Conservation (phyloP, 2,888 invertebrate species). For the Mythimna lalbum region DNA sequence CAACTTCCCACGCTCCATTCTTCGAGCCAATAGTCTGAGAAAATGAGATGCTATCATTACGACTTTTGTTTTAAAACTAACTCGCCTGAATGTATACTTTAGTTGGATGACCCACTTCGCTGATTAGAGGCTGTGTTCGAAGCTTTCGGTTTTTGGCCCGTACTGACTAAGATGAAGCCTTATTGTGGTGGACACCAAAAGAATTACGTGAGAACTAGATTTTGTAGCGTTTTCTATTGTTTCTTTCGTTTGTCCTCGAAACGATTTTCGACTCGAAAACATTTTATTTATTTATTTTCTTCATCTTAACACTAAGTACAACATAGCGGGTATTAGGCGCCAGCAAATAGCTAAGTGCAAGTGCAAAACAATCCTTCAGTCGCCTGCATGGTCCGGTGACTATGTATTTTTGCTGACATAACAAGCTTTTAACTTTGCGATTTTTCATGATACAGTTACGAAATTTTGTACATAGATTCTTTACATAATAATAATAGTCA, state of each 20-base stretch:
- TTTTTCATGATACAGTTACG: no score
- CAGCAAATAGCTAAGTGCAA: no score
- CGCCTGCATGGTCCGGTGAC: no score
- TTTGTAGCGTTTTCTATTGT: not conserved
- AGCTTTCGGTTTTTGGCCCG: slow-evolving; percentile 45
- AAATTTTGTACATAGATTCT: no score
- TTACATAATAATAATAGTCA: no score
- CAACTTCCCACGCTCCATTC: slow-evolving; percentile 41
- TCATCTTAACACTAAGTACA: no score
- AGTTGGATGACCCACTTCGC: slow-evolving; percentile 44
- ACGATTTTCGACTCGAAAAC: not conserved
- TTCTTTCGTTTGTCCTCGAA: not conserved
- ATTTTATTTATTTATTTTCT: no score
- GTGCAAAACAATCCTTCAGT: no score
- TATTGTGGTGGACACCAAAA: not conserved
- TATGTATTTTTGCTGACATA: no score
- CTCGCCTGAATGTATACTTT: slow-evolving; percentile 19
- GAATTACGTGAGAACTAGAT: slow-evolving; percentile 17
- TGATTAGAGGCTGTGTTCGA: slow-evolving; percentile 30
- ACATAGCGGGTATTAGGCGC: no score
- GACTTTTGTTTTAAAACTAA: slow-evolving; percentile 50
- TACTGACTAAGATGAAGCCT: slow-evolving; percentile 9
- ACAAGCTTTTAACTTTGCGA: no score
- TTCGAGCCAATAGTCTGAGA: slow-evolving; percentile 42
- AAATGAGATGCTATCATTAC: slow-evolving; percentile 37